A percentile compares a stretch with the other conserved stretches of the same genome.
Evolutionary conservation across 2,888 invertebrate genomes (phyloP).

Genomic region (Amphipoea lucens): DNA sequence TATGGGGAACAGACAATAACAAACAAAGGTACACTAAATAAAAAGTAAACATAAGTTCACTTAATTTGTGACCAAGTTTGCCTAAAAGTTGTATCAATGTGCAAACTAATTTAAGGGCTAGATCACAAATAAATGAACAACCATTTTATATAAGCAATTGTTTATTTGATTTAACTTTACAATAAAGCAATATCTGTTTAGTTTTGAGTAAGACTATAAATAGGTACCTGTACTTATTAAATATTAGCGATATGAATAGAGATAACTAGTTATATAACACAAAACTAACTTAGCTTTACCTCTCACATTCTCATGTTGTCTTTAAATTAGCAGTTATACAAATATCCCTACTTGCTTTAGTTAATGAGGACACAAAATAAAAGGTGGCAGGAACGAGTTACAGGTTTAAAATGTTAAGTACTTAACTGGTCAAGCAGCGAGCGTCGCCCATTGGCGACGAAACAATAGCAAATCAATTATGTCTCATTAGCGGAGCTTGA

Average conservation of each 20-base stretch:
- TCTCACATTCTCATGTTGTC: slow-evolving; percentile 39
- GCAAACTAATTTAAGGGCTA: neutral
- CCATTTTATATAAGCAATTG: slow-evolving; percentile 54
- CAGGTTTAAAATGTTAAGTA: slow-evolving; percentile 6
- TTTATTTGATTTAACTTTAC: slow-evolving; percentile 69
- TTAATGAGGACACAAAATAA: slow-evolving; percentile 26
- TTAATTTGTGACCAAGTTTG: neutral
- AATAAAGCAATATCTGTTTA: slow-evolving; percentile 67
- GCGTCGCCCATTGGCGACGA: no score
- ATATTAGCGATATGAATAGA: slow-evolving; percentile 62
- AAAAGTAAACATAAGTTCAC: neutral
- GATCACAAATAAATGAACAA: slow-evolving; percentile 6
- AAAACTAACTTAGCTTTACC: slow-evolving; percentile 48
- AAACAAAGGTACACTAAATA: neutral
- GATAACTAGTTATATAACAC: slow-evolving; percentile 53
- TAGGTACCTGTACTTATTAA: slow-evolving; percentile 63
- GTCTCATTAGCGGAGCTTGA: no score
- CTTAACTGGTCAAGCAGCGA: neutral
- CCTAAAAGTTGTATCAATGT: neutral
- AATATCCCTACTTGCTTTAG: slow-evolving; percentile 19
- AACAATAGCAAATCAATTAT: no score
- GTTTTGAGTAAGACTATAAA: slow-evolving; percentile 62
- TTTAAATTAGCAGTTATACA: slow-evolving; percentile 25
- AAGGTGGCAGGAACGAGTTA: neutral
- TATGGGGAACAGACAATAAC: neutral